Evolutionary conservation across 2,888 invertebrate species (phyloP), one percentile per base, ranked within the genome.

Genomic region (Halocaridina rubra): DNA sequence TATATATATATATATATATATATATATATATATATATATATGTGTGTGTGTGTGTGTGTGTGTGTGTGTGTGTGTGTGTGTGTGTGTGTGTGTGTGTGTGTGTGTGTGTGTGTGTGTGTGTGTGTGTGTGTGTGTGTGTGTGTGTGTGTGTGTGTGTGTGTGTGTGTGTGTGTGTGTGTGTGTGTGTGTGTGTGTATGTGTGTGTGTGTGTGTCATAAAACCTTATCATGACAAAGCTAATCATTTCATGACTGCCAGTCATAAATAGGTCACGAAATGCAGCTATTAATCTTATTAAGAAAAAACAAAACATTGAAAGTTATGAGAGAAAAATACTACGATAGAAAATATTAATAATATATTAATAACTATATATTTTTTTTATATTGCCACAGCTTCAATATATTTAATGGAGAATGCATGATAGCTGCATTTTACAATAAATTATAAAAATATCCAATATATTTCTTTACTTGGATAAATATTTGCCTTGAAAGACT

Each of bases 101-200:
- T 67, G 46, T 67, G 53, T 69, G 57, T 80, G 53, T 80, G 71
- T 80, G 71, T 80, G 71, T 80, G 71, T 80, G 71, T 80, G 71
- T 80, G 57, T 80, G 69, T 80, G 53, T 69, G 57, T 80, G 79
- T 71, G 71, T 69, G 53, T 71, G 30, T 69, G 71, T 69, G 46
- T 79, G 46, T 79, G 46, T 79, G 46, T 79, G 46, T 79, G 46
- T 79, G 46, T 79, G 46, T 79, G 46, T 79, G 46, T 79, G 46
- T 79, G 46, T 79, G 27, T 79, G 46, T 67, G 46, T 69, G 27
- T 79, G 33, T 78, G 33, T 32, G 30, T 33, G 22, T 29, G 32
- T 77, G 61, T 77, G 61, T 77, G 32, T 61, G 61, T 77, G 61
- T 32, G 32, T 78, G 64, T 64, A 64, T 64, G 78, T 78, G 78